These are phyloP conservation scores for Miichthys miiuy DNA, from an alignment of 2,797 vertebrate species.

Conservation along the genomic window DNA sequence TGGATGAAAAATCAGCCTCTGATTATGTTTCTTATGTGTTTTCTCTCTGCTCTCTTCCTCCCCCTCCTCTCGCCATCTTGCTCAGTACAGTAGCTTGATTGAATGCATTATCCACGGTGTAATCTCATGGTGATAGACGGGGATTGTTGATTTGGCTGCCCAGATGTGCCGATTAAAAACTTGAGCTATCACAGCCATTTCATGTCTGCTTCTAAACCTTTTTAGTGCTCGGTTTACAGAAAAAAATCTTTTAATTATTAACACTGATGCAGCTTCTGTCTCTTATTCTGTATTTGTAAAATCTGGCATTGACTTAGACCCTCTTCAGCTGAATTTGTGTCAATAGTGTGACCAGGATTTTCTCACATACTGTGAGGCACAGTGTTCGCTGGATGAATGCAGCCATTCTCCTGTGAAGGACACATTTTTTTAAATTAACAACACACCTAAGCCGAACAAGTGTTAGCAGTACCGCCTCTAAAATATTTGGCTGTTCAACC, in stretches of 20 bases:
- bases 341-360: constrained; percentile 2
- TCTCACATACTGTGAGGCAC: neutral
- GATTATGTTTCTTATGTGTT: constrained; percentile 49
- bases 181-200: constrained; percentile 19
- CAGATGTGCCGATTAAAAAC: constrained; percentile 44
- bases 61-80: constrained; percentile 8
- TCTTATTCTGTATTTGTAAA: neutral
- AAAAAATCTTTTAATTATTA: neutral
- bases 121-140: constrained; percentile 28
- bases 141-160: constrained; percentile 20
- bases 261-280: neutral
- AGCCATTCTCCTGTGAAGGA: constrained; percentile 18
- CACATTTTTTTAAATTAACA: constrained; percentile 20
- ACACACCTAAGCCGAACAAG: constrained; percentile 15
- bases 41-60: constrained; percentile 7
- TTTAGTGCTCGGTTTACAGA: constrained; percentile 2
- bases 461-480: constrained; percentile 12
- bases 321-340: constrained; percentile 1
- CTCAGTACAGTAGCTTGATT: constrained; percentile 30
- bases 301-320: neutral
- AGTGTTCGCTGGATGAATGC: neutral
- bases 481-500: constrained; percentile 17
- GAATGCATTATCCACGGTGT: constrained; percentile 24
- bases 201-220: constrained; percentile 14
- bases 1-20: constrained; percentile 54